Conservation (phyloP, 1,140 invertebrate genomes). For the Drosophila tani region DNA sequence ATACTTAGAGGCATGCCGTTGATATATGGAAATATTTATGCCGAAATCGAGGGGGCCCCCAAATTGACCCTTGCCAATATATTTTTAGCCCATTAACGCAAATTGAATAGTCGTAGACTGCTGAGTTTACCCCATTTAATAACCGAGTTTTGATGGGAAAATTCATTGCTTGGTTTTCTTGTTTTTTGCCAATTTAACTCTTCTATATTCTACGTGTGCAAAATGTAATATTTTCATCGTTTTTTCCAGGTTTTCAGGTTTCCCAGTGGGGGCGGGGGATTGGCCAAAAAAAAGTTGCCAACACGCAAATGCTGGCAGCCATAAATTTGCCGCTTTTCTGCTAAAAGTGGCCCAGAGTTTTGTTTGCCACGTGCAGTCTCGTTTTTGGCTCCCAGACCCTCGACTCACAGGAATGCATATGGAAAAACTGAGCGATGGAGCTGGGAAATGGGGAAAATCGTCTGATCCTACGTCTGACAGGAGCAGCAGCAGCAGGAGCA, state of each 20-base stretch:
- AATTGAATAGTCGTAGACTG: slow-evolving; percentile 31
- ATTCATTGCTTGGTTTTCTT: slow-evolving; percentile 23
- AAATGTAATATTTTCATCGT: slow-evolving; percentile 50
- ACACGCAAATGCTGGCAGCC: slow-evolving; percentile 72
- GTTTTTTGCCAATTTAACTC: slow-evolving; percentile 49
- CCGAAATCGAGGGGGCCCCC: slow-evolving; percentile 7
- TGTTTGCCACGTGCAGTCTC: slow-evolving; percentile 71
- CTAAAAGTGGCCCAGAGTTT: slow-evolving; percentile 76
- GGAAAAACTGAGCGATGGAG: slow-evolving; percentile 42
- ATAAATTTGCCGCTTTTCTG: slow-evolving; percentile 74
- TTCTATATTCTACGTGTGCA: slow-evolving; percentile 60
- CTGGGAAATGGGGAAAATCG: slow-evolving; percentile 11
- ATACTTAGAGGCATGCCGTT: slow-evolving; percentile 35
- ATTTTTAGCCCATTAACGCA: slow-evolving; percentile 41
- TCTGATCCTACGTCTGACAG: slow-evolving; percentile 21
- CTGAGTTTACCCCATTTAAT: slow-evolving; percentile 60
- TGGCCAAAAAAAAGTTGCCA: slow-evolving; percentile 53
- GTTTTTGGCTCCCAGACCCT: slow-evolving; percentile 41
- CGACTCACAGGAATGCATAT: slow-evolving; percentile 35
- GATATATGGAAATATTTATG: slow-evolving; percentile 62
- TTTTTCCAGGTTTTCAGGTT: slow-evolving; percentile 20
- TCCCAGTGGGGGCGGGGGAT: not conserved
- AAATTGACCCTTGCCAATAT: slow-evolving; percentile 9
- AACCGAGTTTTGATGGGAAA: slow-evolving; percentile 48
- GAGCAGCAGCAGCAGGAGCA: not conserved